Conservation (phyloP, 1,140 invertebrate genomes). For the Drosophila kikkawai region DNA sequence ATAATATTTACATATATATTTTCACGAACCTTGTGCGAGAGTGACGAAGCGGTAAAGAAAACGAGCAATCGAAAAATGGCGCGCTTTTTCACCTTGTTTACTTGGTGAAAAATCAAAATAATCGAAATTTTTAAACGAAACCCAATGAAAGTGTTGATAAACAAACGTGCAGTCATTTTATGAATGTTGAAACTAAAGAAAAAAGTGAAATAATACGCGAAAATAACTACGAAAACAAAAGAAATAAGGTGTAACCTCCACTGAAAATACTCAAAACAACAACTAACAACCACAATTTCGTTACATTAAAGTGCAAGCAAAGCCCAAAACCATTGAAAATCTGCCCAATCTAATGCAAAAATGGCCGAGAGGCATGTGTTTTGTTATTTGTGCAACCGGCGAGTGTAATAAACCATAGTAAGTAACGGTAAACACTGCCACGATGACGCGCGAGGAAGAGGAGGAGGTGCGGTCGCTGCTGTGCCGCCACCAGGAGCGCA, state of each 20-base stretch:
- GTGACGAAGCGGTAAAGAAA: slow-evolving; percentile 16
- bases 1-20: slow-evolving; percentile 49
- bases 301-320: slow-evolving; percentile 41
- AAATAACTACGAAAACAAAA: background rate
- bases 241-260: background rate
- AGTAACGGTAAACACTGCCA: slow-evolving; percentile 37
- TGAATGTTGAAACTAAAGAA: too few species aligned
- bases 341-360: slow-evolving; percentile 9
- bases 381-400: slow-evolving; percentile 22
- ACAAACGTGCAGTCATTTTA: background rate
- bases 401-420: slow-evolving; percentile 19
- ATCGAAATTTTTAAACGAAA: slow-evolving; percentile 2
- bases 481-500: slow-evolving; percentile 80
- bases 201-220: background rate
- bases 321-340: slow-evolving; percentile 13
- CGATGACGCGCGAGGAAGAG: slow-evolving; percentile 83
- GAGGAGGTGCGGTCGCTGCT: slow-evolving; percentile 83
- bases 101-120: slow-evolving; percentile 27
- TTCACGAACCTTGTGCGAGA: slow-evolving; percentile 38
- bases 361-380: slow-evolving; percentile 19
- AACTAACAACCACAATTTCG: background rate
- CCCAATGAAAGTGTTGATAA: slow-evolving; percentile 1
- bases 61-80: slow-evolving; percentile 57
- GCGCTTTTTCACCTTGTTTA: slow-evolving; percentile 40
- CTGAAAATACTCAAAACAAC: background rate